Base-by-base conservation (phyloP, 2,113 vertebrate genomes). In the Synchiropus splendidus region DNA sequence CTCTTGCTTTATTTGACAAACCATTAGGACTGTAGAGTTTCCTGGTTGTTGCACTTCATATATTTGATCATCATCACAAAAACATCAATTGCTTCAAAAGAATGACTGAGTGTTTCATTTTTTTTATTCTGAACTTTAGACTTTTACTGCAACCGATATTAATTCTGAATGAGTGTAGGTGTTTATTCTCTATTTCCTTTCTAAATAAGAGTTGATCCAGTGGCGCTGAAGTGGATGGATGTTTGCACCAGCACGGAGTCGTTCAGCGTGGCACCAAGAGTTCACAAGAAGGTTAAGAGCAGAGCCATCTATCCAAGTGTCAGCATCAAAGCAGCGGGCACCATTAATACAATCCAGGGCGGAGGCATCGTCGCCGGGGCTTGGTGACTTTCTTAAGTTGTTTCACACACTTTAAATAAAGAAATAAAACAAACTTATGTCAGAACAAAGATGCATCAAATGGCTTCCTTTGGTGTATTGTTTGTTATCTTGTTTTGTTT, bases 201-300 rank as follows among this genome's bases (percentile, higher is more conserved):
- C 21, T 31, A 10, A 55, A 57, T 33, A 6, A 46, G 50, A 36
- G 51, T 11, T 48, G 64, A 70, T 71, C 48, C 66, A 70, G 49
- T 70, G 65, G 51, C 65, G 67, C 67, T 78, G 67, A 64, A 64
- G 61, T 52, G 58, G 47, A 31, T 37, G 13, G 38, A 46, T 75
- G 64, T 81, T 77, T 77, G 63, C 55, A 36, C 39, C 67, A 64
- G 66, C 57, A 51, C 42, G 45, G 52, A 42, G 46, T 49, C 40
- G 32, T 54, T 39, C 32, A 45, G 62, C 54, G 58, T 51, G 61
- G 48, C 61, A 41, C 13, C 18, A 45, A 32, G 60, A 58, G 73
- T 77, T 82, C 75, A 78, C 49, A 65, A 33, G 16, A 10, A 36
- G 77, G 62, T 71, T 64, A 77, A 72, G 65, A 79, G 54, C 46